Evolutionary conservation across 2,113 vertebrate species (phyloP).

Genomic region (Pelobates fuscus): DNA sequence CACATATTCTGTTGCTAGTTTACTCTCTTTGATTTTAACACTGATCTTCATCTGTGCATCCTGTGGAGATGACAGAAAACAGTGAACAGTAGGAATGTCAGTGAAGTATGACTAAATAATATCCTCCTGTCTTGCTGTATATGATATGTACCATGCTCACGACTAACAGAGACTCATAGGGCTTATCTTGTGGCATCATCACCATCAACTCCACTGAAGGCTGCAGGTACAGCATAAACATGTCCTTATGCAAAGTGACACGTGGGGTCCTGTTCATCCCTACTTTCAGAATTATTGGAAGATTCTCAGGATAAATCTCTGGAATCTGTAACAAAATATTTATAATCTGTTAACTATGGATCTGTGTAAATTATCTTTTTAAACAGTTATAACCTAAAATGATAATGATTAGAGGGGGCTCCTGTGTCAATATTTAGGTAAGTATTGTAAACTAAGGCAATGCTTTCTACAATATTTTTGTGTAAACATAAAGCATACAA

Average conservation of each 20-base stretch:
- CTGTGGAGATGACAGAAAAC: not conserved
- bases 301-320: not conserved
- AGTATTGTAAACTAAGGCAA: too few relatives aligned
- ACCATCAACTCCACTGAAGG: constrained; percentile 6
- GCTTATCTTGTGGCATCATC: not conserved
- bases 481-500: too few relatives aligned
- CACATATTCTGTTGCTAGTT: not conserved
- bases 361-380: too few relatives aligned
- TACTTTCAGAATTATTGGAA: not conserved
- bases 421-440: too few relatives aligned
- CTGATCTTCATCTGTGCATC: not conserved
- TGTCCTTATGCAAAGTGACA: not conserved
- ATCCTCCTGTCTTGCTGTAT: not conserved
- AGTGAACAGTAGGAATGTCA: not conserved
- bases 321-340: not conserved
- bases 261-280: not conserved
- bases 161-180: not conserved
- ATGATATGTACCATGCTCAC: not conserved
- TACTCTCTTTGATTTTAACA: not conserved
- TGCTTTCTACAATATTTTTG: too few relatives aligned
- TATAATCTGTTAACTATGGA: too few relatives aligned
- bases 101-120: not conserved
- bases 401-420: too few relatives aligned
- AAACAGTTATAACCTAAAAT: too few relatives aligned
- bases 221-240: not conserved